These are phyloP conservation scores for Ciconia maguari DNA, from an alignment of 2,113 vertebrate genomes.

Conservation along the genomic window DNA sequence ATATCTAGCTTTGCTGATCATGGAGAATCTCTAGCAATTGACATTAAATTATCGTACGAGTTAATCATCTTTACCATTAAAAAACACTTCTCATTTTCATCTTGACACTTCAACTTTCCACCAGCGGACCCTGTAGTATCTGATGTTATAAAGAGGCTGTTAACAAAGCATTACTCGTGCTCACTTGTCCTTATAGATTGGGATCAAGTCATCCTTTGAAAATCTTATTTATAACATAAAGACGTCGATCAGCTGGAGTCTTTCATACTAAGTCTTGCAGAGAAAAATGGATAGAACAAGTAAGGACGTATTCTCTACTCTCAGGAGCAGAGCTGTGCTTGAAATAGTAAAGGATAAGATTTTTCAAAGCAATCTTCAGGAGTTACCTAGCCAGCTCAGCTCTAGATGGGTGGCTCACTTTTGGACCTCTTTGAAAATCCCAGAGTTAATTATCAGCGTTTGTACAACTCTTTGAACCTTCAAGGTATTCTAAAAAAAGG, in stretches of 20 bases:
- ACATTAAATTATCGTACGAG: neutral
- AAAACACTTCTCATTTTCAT: neutral
- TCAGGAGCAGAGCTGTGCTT: neutral
- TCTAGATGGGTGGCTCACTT: neutral
- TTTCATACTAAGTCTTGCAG: neutral
- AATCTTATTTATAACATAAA: neutral
- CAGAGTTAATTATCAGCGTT: conserved; percentile 33
- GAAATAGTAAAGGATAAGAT: neutral
- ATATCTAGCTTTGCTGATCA: neutral
- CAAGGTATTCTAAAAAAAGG: neutral
- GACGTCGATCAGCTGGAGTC: neutral
- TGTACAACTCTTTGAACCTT: conserved; percentile 22
- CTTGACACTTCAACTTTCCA: neutral
- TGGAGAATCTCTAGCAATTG: neutral
- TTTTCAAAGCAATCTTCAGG: neutral
- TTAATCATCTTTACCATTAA: neutral
- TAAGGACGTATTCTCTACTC: neutral
- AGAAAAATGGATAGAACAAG: neutral
- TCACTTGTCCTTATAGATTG: neutral
- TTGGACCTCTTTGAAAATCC: conserved; percentile 24
- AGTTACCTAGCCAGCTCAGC: neutral
- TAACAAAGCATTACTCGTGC: neutral
- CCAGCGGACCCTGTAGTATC: neutral
- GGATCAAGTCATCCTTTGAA: neutral
- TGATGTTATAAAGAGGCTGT: neutral